A percentile compares a stretch with the other conserved stretches of the same genome.
Evolutionary conservation across 2,113 vertebrate genomes (phyloP).

Genomic region (Terrapene triunguis): DNA sequence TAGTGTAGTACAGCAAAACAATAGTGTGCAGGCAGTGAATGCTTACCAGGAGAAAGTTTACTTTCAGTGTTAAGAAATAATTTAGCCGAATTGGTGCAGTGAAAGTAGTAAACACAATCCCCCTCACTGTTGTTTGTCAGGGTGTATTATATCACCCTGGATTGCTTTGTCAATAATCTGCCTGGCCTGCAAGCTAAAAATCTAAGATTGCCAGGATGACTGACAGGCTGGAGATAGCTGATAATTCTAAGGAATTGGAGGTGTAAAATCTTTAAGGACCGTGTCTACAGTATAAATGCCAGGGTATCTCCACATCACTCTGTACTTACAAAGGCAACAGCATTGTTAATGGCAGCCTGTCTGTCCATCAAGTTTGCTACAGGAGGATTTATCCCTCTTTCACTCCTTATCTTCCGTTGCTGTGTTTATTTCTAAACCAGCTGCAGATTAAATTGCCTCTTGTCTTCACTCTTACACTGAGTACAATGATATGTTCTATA

Average conservation of each 20-base stretch:
- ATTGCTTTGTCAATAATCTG: conserved; percentile 99
- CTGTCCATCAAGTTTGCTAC: conserved; percentile 94
- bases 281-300: conserved; percentile 96
- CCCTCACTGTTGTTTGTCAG: conserved; percentile 91
- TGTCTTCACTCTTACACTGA: conserved; percentile 86
- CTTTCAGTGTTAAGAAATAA: conserved; percentile 83
- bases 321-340: conserved; percentile 92
- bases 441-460: conserved; percentile 87
- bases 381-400: conserved; percentile 92
- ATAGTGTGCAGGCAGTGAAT: conserved; percentile 34
- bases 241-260: conserved; percentile 99
- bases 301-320: conserved; percentile 97
- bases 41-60: conserved; percentile 83
- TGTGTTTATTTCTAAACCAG: conserved; percentile 87
- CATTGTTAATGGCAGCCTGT: conserved; percentile 97
- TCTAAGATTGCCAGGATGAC: conserved; percentile 92
- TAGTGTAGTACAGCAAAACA: conserved; percentile 14
- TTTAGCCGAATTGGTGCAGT: conserved; percentile 78
- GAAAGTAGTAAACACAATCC: conserved; percentile 82
- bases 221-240: conserved; percentile 96
- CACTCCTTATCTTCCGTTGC: conserved; percentile 89
- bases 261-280: conserved; percentile 99
- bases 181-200: conserved; percentile 87
- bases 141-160: conserved; percentile 89
- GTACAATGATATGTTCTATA: conserved; percentile 80